Percentiles rank a stretch among this genome's conserved stretches.
Evolutionary conservation across 2,797 vertebrate genomes (phyloP).

Genomic region (Strix occidentalis): DNA sequence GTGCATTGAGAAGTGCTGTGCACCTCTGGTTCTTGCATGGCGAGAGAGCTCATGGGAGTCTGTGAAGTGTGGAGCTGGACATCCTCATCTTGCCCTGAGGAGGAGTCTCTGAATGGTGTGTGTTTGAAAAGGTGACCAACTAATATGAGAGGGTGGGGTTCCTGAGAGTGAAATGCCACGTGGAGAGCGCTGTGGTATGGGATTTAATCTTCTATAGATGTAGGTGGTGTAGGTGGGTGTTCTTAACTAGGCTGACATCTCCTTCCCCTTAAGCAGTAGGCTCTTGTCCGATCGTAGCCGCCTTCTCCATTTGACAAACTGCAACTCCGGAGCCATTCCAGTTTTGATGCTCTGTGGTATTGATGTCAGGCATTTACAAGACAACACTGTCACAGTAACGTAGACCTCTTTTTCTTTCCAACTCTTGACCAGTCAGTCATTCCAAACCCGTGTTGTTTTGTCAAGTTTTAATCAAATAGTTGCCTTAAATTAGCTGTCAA

Average conservation of each 20-base stretch:
- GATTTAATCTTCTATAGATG: neutral
- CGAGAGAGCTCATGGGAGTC: neutral
- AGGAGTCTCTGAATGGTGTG: neutral
- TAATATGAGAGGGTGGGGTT: neutral
- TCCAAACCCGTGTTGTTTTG: neutral
- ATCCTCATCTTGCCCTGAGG: neutral
- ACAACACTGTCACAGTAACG: neutral
- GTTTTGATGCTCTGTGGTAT: neutral
- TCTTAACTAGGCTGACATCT: neutral
- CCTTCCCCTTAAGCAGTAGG: neutral
- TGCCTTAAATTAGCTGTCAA: neutral
- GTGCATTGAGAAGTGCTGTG: neutral
- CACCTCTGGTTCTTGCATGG: neutral
- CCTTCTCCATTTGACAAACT: neutral
- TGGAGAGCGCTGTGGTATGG: fast-evolving
- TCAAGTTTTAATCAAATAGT: neutral
- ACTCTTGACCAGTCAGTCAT: neutral
- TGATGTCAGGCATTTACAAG: neutral
- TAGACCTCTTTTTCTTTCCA: neutral
- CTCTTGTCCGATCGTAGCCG: neutral
- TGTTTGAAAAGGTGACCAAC: neutral
- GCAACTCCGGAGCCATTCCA: neutral
- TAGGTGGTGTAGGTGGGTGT: neutral
- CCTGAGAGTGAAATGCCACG: neutral
- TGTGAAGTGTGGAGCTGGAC: neutral